These are phyloP conservation scores for Monomorium pharaonis DNA, from an alignment of 1,140 invertebrate species.

Conservation along the genomic window DNA sequence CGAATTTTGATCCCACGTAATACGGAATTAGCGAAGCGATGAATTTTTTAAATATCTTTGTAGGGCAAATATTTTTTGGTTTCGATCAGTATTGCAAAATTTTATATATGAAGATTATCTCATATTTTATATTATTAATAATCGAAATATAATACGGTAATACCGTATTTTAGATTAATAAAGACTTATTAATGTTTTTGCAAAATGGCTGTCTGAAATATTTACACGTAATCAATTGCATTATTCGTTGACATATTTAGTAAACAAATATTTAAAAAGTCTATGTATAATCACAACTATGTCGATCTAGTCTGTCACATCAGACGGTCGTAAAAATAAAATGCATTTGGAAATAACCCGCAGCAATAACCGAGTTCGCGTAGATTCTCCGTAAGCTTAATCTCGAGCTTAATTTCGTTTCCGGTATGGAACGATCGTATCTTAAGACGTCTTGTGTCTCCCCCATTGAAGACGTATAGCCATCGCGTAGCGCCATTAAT, in stretches of 20 bases:
- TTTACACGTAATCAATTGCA: neutral
- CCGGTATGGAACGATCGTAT: neutral
- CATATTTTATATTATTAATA: conserved; percentile 35
- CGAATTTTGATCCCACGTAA: conserved; percentile 42
- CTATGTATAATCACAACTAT: neutral
- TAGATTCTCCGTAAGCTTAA: conserved; percentile 30
- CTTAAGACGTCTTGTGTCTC: conserved; percentile 17
- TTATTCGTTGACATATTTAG: conserved; percentile 19
- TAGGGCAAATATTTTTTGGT: conserved; percentile 19
- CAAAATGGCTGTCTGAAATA: neutral
- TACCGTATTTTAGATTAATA: conserved; percentile 5
- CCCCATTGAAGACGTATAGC: conserved; percentile 11
- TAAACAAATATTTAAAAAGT: neutral
- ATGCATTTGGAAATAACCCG: conserved; percentile 19
- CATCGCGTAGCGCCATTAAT: conserved; percentile 45
- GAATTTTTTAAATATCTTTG: conserved; percentile 28
- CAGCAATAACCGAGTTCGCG: conserved; percentile 1
- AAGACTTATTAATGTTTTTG: conserved; percentile 17
- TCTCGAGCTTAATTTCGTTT: conserved; percentile 39
- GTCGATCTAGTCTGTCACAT: neutral
- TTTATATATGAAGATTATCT: neutral
- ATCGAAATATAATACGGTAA: conserved; percentile 8
- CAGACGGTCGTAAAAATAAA: neutral
- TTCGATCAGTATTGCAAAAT: conserved; percentile 8
- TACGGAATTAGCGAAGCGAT: conserved; percentile 18